Evolutionary conservation across 2,113 vertebrate genomes (phyloP), one percentile per base, ranked within the genome.

Genomic region (Natator depressus): DNA sequence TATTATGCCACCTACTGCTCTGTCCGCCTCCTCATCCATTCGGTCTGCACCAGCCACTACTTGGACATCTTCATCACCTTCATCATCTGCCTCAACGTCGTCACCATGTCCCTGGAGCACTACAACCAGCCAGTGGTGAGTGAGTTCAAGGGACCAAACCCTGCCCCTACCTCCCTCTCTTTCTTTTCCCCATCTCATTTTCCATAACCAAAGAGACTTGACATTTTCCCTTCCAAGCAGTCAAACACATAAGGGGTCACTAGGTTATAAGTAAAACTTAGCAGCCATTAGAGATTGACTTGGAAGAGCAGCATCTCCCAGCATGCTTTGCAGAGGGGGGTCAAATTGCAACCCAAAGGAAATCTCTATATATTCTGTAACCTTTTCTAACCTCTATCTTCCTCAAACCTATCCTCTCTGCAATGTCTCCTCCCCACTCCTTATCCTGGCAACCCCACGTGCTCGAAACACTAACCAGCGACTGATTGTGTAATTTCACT

Each of bases 1-100:
- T 99, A 99, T 97, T 99, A 99, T 53, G 95, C 99, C 93, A 99
- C 98, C 93, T 99, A 99, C 95, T 99, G 99, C 93, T 98, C 98
- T 84, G 96, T 99, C 13, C 99, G 99, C 50, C 98, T 99, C 96
- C 99, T 99, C 98, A 99, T 99, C 98, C 99, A 99, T 98, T 99
- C 99, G 42, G 98, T 99, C 98, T 99, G 99, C 97, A 99, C 99
- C 94, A 99, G 99, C 98, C 99, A 99, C 98, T 99, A 99, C 97
- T 98, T 99, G 99, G 99, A 99, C 98, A 99, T 99, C 98, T 99
- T 99, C 98, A 99, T 99, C 98, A 99, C 99, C 97, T 99, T 99
- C 98, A 99, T 99, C 98, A 99, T 99, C 98, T 99, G 99, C 97
- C 99, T 99, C 98, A 99, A 99, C 1, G 99, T 99, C 94, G 99